A percentile compares a stretch with the other conserved stretches of the same genome.
phyloP scores from a whole-genome alignment of 2,113 vertebrate species.

The Halcyon malimbica region DNA sequence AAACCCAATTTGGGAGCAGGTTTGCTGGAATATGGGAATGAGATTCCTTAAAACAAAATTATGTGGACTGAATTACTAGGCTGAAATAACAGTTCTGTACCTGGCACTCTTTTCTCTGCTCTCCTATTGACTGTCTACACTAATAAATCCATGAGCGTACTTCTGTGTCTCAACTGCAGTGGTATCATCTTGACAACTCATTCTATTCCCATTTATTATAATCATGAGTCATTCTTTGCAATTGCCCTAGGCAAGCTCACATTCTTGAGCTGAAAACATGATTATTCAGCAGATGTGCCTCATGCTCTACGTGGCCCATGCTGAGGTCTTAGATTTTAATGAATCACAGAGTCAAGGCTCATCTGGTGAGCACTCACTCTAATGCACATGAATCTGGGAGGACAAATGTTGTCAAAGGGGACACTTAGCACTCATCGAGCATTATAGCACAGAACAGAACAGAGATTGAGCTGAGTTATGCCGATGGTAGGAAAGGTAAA shows the following conservation, averaged over 20 bases:
- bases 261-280: neutral
- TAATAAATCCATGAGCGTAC: neutral
- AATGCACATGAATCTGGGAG: neutral
- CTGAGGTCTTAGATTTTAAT: neutral
- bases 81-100: neutral
- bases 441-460: neutral
- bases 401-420: neutral
- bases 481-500: neutral
- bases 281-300: conserved; percentile 8
- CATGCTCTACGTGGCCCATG: neutral
- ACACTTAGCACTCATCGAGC: neutral
- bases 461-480: neutral
- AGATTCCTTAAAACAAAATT: neutral
- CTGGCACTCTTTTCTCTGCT: neutral
- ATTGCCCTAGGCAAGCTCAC: neutral
- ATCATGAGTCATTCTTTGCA: neutral
- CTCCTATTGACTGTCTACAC: neutral
- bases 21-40: neutral
- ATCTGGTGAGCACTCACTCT: neutral
- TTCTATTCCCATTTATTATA: neutral
- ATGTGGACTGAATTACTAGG: neutral
- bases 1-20: neutral
- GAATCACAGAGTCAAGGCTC: neutral
- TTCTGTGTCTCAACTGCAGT: neutral
- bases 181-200: neutral